Conservation (phyloP, 2,113 vertebrate species). For the Choloepus hoffmanni region DNA sequence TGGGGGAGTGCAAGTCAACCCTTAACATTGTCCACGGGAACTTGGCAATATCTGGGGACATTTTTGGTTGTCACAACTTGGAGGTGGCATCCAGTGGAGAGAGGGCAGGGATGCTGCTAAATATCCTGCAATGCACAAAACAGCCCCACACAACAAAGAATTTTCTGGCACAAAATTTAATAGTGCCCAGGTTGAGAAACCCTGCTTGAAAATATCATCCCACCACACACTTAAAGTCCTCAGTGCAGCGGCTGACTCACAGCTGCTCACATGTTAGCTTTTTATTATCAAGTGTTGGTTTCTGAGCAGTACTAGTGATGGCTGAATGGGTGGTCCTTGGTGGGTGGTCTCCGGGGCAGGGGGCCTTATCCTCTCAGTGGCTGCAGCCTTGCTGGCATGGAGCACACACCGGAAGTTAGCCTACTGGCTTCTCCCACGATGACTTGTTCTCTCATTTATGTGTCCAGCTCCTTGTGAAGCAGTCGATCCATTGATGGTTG, state of each 20-base stretch:
- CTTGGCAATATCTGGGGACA: background rate
- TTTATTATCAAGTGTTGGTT: background rate
- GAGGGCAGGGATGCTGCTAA: background rate
- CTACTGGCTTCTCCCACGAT: background rate
- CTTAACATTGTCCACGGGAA: background rate
- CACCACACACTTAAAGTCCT: background rate
- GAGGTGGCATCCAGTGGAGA: background rate
- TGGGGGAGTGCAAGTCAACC: too few species aligned
- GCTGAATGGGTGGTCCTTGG: background rate
- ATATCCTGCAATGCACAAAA: background rate
- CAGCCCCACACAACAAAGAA: background rate
- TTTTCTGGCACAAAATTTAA: background rate
- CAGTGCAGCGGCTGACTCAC: background rate
- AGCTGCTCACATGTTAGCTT: too few species aligned
- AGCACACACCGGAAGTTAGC: background rate
- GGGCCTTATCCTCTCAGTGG: background rate
- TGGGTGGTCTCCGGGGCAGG: too few species aligned
- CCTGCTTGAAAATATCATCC: background rate
- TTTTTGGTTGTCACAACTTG: background rate
- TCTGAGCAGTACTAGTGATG: background rate
- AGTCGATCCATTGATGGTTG: background rate
- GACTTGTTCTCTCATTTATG: fast-evolving
- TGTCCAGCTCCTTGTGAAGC: background rate
- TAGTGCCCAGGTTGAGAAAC: background rate
- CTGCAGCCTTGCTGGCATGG: background rate